Conservation (phyloP, 2,797 vertebrate genomes). For the Acanthurus lineatus region DNA sequence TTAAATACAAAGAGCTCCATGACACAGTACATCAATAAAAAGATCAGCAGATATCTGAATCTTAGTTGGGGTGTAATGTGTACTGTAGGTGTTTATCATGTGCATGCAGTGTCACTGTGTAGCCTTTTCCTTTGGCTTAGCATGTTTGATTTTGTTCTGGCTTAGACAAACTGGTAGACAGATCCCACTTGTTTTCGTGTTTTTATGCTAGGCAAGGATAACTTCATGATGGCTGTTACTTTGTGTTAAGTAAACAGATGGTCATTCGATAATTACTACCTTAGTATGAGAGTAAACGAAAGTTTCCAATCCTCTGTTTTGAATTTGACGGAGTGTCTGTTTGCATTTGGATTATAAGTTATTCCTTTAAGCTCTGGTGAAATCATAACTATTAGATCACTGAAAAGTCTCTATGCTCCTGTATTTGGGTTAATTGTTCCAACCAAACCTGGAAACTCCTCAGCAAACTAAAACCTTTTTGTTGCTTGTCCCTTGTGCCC, state of each 20-base stretch:
- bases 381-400: neutral
- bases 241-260: neutral
- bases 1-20: neutral
- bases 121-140: too few relatives aligned
- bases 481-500: neutral
- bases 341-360: neutral
- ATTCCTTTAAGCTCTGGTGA: neutral
- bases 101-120: neutral
- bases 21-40: neutral
- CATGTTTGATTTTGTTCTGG: neutral
- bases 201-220: neutral
- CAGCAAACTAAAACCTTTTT: neutral
- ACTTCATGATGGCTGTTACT: neutral
- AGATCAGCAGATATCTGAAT: conserved; percentile 15
- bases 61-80: neutral
- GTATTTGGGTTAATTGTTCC: neutral
- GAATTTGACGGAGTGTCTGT: neutral
- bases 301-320: neutral
- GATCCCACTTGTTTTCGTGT: neutral
- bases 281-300: neutral
- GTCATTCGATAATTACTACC: neutral
- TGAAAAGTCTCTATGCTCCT: neutral
- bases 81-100: neutral
- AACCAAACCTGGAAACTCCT: neutral
- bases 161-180: neutral